Evolutionary conservation across 2,797 vertebrate genomes (phyloP), one percentile per base, ranked within the genome.

Genomic region (Prunella strophiata): DNA sequence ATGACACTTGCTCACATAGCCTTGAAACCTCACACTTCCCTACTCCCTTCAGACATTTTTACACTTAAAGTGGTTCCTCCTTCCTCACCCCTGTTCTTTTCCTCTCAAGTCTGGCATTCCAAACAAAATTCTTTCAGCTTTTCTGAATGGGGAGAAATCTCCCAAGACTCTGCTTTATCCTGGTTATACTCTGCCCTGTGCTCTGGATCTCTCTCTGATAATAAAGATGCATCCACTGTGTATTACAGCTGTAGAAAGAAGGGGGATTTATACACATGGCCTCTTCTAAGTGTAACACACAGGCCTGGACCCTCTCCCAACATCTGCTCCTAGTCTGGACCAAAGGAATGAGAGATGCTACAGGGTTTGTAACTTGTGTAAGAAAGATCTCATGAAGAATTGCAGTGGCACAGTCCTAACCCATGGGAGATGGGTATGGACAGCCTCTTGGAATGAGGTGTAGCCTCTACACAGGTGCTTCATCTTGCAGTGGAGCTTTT

Each of bases 291-390:
- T 62, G 66, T 42, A 87, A 94, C 27, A 59, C 85, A 82, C 88
- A 86, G 84, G 45, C 58, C 82, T 96, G 93, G 96, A 96, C 85
- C 74, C 51, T 91, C 93, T 96, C 93, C 96, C 95, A 96, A 81
- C 92, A 95, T 96, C 94, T 96, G 95, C 85, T 96, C 77, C 57
- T 88, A 70, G 91, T 93, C 83, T 89, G 90, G 61, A 73, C 38
- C 77, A 76, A 87, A 77, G 57, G 40, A 96, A 55, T 51, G 83
- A 83, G 89, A 82, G 74, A 80, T 11, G 36, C 70, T 83, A 71
- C 52, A 68, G 80, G 72, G 77, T 90, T 59, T 93, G 74, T 32
- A 90, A 87, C 71, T 91, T 71, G 61, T 85, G 59, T 80, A 89
- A 90, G 82, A 80, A 88, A 81, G 77, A 87, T 65, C 73, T 79